A percentile compares a stretch with the other conserved stretches of the same genome.
These are phyloP conservation scores for Mesaphorura yosii DNA, from an alignment of 1,140 invertebrate genomes.

Conservation along the genomic window DNA sequence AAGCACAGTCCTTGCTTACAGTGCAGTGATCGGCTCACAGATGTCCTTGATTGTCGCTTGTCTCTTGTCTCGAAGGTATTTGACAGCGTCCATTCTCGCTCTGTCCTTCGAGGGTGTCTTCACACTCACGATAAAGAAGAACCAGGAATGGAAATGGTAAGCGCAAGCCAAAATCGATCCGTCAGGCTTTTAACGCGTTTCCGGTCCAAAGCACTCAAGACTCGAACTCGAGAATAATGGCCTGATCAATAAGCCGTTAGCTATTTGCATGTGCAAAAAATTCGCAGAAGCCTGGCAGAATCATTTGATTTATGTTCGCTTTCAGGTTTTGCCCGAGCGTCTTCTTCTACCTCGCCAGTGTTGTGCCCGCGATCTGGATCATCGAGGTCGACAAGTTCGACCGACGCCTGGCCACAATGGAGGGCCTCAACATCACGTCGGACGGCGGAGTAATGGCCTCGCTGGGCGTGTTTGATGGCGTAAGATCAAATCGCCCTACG, in stretches of 20 bases:
- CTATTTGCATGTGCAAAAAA: too few species aligned
- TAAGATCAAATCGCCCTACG: too few species aligned
- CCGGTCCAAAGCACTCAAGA: too few species aligned
- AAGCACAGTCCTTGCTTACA: neutral
- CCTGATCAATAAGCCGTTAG: too few species aligned
- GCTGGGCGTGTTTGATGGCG: too few species aligned
- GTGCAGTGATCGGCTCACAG: neutral
- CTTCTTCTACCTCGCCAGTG: constrained; percentile 64
- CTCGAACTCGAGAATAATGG: too few species aligned
- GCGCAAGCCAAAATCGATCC: too few species aligned
- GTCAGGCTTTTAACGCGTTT: too few species aligned
- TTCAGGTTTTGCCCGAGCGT: constrained; percentile 75
- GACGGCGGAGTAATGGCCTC: too few species aligned
- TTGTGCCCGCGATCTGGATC: constrained; percentile 74
- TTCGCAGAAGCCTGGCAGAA: neutral
- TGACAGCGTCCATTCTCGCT: constrained; percentile 58
- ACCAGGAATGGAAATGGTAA: constrained; percentile 78
- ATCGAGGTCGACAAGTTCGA: constrained; percentile 71
- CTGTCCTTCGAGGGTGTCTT: constrained; percentile 70
- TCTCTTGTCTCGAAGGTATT: constrained; percentile 60
- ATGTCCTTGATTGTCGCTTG: constrained; percentile 26
- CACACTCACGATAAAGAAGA: constrained; percentile 68
- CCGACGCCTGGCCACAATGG: constrained; percentile 35
- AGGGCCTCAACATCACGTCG: constrained; percentile 30
- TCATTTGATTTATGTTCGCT: neutral